A percentile compares a stretch with the other conserved stretches of the same genome.
Conservation (phyloP, 2,797 vertebrate species). For the Pelodytes ibericus region DNA sequence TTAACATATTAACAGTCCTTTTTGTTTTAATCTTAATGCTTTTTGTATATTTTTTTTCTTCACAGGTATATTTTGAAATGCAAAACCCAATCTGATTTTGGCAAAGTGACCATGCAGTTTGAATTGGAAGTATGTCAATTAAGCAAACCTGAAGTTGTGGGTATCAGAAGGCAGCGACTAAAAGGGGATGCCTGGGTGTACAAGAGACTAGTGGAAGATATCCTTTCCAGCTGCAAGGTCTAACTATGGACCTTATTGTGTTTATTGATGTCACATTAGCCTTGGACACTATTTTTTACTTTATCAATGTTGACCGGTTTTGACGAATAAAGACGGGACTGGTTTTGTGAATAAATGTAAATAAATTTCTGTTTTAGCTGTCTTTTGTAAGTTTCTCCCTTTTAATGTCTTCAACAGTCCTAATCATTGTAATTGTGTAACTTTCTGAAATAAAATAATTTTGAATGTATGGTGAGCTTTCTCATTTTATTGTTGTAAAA, state of each 20-base stretch:
- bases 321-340: background rate
- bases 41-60: constrained; percentile 27
- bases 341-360: constrained; percentile 60
- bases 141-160: constrained; percentile 80
- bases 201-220: constrained; percentile 91
- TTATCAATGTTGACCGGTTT: background rate
- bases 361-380: constrained; percentile 16
- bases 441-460: constrained; percentile 34
- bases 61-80: constrained; percentile 90
- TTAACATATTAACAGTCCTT: no score
- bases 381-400: constrained; percentile 11
- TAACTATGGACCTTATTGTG: constrained; percentile 57
- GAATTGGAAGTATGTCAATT: constrained; percentile 92
- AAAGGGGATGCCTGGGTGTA: constrained; percentile 97
- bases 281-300: background rate
- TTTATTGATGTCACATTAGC: background rate
- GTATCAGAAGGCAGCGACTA: constrained; percentile 85
- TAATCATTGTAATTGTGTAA: background rate
- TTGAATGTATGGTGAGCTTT: constrained; percentile 5
- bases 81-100: constrained; percentile 84
- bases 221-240: constrained; percentile 81
- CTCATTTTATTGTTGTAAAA: background rate
- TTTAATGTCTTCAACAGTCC: constrained; percentile 15
- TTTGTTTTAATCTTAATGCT: no score
- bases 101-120: constrained; percentile 90